A percentile compares a stretch with the other conserved stretches of the same genome.
These are phyloP conservation scores for Heliothis virescens DNA, from an alignment of 1,140 invertebrate genomes.

Conservation along the genomic window DNA sequence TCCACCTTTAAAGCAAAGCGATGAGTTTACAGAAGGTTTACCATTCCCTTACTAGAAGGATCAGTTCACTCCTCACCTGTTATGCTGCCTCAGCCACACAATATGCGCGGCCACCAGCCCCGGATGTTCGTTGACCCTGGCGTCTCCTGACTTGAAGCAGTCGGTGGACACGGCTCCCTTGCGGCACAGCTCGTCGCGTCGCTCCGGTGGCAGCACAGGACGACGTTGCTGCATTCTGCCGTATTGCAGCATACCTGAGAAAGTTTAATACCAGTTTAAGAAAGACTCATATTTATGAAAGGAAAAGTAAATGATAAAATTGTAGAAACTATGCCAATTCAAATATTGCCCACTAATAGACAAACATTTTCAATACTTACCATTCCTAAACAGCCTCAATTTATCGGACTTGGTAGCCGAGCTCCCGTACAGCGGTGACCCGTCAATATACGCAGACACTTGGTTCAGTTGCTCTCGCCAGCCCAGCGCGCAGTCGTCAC, in stretches of 20 bases:
- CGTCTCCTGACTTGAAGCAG: conserved; percentile 93
- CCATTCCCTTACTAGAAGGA: too few species aligned
- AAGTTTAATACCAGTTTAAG: not conserved
- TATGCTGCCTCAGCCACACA: conserved; percentile 96
- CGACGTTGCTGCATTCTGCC: conserved; percentile 88
- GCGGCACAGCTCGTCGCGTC: conserved; percentile 88
- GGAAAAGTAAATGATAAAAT: too few species aligned
- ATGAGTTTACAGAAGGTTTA: too few species aligned
- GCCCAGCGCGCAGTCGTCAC: conserved; percentile 90
- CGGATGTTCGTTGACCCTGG: conserved; percentile 94
- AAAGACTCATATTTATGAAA: too few species aligned
- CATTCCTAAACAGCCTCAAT: conserved; percentile 90
- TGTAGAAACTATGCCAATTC: too few species aligned
- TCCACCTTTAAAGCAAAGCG: too few species aligned
- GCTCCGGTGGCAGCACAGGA: conserved; percentile 85
- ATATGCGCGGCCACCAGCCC: conserved; percentile 95
- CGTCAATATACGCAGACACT: conserved; percentile 96
- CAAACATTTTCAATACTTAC: too few species aligned
- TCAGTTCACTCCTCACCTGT: conserved; percentile 81
- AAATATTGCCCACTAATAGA: too few species aligned
- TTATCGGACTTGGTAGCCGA: conserved; percentile 91
- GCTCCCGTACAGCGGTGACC: conserved; percentile 96
- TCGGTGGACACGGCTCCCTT: conserved; percentile 89
- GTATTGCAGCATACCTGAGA: conserved; percentile 89
- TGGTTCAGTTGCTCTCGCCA: conserved; percentile 92